Percentiles rank a stretch among this genome's conserved stretches.
These are phyloP conservation scores for Neodiprion virginianus DNA, from an alignment of 1,140 invertebrate genomes.

Conservation along the genomic window DNA sequence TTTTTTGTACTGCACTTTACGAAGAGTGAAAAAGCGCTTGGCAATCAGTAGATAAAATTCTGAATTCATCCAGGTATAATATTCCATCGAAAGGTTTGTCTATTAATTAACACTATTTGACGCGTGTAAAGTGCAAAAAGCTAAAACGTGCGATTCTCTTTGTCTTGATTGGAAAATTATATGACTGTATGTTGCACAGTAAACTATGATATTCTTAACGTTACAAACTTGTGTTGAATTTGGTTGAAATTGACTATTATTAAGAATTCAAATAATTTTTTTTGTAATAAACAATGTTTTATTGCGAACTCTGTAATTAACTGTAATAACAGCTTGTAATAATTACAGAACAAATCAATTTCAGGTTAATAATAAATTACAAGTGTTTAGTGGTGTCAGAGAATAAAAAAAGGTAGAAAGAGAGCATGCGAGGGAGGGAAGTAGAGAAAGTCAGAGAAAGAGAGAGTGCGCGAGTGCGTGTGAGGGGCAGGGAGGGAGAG, in stretches of 20 bases:
- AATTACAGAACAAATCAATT: not conserved
- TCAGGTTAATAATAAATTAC: not conserved
- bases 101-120: too few relatives aligned
- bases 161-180: too few relatives aligned
- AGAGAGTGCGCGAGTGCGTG: constrained; percentile 33
- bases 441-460: constrained; percentile 32
- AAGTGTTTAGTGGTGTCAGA: not conserved
- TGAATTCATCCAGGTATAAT: too few relatives aligned
- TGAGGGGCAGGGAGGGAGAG: constrained; percentile 34
- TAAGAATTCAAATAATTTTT: not conserved
- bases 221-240: not conserved
- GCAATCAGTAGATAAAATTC: too few relatives aligned
- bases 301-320: not conserved
- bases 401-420: constrained; percentile 14
- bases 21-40: too few relatives aligned
- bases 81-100: too few relatives aligned
- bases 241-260: not conserved
- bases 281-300: not conserved
- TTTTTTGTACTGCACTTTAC: too few relatives aligned
- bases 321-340: not conserved
- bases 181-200: too few relatives aligned
- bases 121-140: too few relatives aligned
- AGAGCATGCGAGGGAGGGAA: constrained; percentile 37
- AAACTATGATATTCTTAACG: too few relatives aligned
- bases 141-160: too few relatives aligned